A percentile compares a stretch with the other conserved stretches of the same genome.
Evolutionary conservation across 2,888 invertebrate species (phyloP).

Genomic region (Malthinus flaveolus): DNA sequence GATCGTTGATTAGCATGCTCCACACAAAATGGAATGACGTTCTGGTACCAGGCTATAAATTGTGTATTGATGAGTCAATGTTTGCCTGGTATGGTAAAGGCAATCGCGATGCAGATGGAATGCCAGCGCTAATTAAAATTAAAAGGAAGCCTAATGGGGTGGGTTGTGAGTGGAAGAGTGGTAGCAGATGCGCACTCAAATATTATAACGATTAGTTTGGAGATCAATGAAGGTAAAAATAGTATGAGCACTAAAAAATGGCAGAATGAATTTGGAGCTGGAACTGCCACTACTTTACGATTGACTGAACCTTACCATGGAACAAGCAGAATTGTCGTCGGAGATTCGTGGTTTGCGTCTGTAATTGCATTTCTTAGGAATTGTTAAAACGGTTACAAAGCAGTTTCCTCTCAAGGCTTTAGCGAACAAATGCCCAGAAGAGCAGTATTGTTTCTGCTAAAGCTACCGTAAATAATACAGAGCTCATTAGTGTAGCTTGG

Average conservation of each 20-base stretch:
- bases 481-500: no score
- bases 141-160: conserved; percentile 13
- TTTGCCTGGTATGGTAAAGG: conserved; percentile 22
- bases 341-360: conserved; percentile 26
- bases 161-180: conserved; percentile 14
- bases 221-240: no score
- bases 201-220: no score
- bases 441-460: no score
- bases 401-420: background rate
- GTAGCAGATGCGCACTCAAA: no score
- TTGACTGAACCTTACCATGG: conserved; percentile 30
- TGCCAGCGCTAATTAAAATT: conserved; percentile 16
- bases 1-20: background rate
- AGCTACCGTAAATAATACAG: no score
- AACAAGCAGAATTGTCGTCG: conserved; percentile 22
- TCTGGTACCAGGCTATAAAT: conserved; percentile 14
- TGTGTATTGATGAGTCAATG: conserved; percentile 17
- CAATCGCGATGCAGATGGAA: background rate
- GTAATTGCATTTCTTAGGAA: conserved; percentile 18
- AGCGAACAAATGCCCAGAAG: background rate
- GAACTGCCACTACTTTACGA: conserved; percentile 30
- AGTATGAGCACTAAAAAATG: conserved; percentile 2
- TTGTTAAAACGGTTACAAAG: conserved; percentile 8
- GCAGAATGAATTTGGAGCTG: conserved; percentile 24
- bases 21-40: background rate